A percentile compares a stretch with the other conserved stretches of the same genome.
Conservation (phyloP, 1,140 invertebrate species). For the Diuraphis noxia region DNA sequence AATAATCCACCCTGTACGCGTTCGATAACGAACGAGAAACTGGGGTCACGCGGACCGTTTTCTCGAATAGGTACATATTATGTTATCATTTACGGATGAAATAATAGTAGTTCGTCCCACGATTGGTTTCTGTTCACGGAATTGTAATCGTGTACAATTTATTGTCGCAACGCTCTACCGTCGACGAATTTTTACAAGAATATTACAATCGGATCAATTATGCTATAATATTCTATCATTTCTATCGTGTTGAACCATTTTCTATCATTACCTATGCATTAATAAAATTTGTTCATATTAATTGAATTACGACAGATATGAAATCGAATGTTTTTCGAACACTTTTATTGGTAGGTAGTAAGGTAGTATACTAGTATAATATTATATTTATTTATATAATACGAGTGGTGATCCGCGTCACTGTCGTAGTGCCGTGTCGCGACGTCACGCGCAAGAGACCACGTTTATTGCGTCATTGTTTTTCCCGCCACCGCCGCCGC, state of each 20-base stretch:
- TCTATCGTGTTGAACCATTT: neutral
- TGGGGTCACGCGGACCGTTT: neutral
- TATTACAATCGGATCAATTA: too few species aligned
- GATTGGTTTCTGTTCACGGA: neutral
- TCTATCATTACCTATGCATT: neutral
- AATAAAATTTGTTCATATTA: neutral
- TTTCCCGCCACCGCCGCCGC: neutral
- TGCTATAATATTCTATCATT: too few species aligned
- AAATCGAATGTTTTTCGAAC: neutral
- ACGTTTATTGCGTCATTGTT: neutral
- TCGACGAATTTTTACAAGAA: too few species aligned
- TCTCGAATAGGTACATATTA: neutral
- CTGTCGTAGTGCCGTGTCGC: neutral
- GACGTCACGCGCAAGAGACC: neutral
- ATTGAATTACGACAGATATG: neutral
- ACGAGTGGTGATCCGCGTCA: neutral
- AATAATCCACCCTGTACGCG: neutral
- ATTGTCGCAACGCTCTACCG: neutral
- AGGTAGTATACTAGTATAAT: neutral
- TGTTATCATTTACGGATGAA: neutral
- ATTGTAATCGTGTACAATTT: neutral
- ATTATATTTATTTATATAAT: too few species aligned
- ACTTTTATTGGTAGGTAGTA: neutral
- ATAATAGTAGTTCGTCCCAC: neutral
- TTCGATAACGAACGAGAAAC: neutral